Percentiles rank a stretch among this genome's conserved stretches.
Conservation (phyloP, 2,113 vertebrate genomes). For the Colaptes auratus region DNA sequence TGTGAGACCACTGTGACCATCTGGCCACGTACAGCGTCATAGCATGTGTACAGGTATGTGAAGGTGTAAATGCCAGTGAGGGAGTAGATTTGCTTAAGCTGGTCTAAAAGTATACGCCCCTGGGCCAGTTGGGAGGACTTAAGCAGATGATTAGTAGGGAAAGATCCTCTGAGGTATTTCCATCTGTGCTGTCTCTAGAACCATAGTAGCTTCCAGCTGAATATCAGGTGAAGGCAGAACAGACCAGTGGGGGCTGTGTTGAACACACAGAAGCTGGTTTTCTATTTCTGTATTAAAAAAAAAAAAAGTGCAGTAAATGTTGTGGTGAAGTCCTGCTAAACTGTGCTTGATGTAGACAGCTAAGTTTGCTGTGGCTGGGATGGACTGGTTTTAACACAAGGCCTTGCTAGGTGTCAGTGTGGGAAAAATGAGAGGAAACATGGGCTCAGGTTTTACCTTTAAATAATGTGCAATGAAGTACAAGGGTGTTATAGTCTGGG, state of each 20-base stretch:
- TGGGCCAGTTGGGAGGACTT: neutral
- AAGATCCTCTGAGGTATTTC: neutral
- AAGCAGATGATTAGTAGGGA: neutral
- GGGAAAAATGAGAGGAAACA: neutral
- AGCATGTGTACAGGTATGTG: neutral
- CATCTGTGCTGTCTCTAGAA: neutral
- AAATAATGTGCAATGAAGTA: neutral
- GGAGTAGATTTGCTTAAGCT: neutral
- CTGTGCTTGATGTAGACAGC: neutral
- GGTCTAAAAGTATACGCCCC: neutral
- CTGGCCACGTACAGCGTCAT: neutral
- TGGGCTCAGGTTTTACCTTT: neutral
- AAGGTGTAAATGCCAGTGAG: neutral
- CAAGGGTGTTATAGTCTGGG: neutral
- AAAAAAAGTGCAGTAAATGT: neutral
- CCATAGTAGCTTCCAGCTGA: neutral
- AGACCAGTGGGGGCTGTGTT: neutral
- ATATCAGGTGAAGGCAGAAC: slow-evolving; percentile 25
- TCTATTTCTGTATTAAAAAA: neutral
- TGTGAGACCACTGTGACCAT: neutral
- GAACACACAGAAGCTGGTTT: neutral
- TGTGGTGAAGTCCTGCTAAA: neutral
- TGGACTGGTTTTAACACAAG: neutral
- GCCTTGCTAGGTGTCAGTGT: neutral
- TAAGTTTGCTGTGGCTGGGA: neutral